Evolutionary conservation across 2,113 vertebrate genomes (phyloP), one percentile per base, ranked within the genome.

Genomic region (Phalacrocorax aristotelis): DNA sequence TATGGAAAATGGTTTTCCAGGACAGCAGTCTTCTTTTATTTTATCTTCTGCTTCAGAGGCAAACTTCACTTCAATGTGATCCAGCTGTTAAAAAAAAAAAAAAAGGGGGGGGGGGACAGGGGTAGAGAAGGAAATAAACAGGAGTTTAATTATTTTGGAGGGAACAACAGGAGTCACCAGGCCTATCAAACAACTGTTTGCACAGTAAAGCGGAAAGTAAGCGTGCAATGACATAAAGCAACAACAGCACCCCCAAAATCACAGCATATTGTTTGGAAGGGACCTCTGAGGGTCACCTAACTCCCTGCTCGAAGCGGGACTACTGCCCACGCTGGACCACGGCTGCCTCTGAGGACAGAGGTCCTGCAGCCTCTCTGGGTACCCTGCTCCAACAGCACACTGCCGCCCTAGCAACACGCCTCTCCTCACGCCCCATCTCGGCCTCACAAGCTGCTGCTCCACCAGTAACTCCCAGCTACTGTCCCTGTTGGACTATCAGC

Each of bases 21-120:
- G 99, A 98, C 99, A 99, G 98, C 99, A 99, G 21, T 99, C 99
- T 97, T 99, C 99, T 95, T 98, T 99, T 92, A 99, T 97, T 99
- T 99, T 99, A 97, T 99, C 99, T 64, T 99, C 99, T 81, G 98
- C 99, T 97, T 99, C 99, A 13, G 99, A 99, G 51, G 99, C 98
- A 97, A 99, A 99, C 95, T 99, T 98, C 87, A 99, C 91, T 62
- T 99, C 99, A 71, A 99, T 99, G 87, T 98, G 98, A 95, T 99
- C 99, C 97, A 99, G 94, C 99, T 99, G 94, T 42, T 14, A 52
- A 52, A 86, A 30, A 49, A 20, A 30, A 49, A 20, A n/a, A 75
- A 27, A 10, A n/a, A 20, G 2, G 51, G 44, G 6, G 19, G 3
- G 52, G 42, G 6, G 11, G 32, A 38, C 38, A n/a, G n/a, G 38